A percentile compares a stretch with the other conserved stretches of the same genome.
Evolutionary conservation across 2,797 vertebrate species (phyloP).

Genomic region (Siniperca undulata): DNA sequence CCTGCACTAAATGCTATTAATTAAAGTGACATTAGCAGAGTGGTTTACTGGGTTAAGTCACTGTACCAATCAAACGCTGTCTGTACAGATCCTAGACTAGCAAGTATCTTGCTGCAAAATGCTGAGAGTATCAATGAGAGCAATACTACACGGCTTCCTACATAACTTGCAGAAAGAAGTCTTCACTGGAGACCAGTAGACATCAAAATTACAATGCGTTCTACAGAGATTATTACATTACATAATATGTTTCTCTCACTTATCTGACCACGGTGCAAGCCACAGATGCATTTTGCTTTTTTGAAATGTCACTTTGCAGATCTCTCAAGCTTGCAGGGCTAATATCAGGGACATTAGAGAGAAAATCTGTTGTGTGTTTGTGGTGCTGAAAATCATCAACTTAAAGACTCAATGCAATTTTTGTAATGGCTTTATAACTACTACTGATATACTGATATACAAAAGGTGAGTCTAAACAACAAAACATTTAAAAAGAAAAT

Average conservation of each 20-base stretch:
- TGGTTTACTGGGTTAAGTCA: slow-evolving; percentile 96
- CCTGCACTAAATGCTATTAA: slow-evolving; percentile 97
- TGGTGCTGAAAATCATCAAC: neutral
- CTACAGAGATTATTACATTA: slow-evolving; percentile 17
- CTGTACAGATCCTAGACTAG: slow-evolving; percentile 92
- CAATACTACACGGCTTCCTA: slow-evolving; percentile 72
- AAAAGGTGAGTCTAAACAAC: neutral
- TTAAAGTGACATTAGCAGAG: slow-evolving; percentile 97
- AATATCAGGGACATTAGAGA: slow-evolving; percentile 17
- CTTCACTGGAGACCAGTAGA: slow-evolving; percentile 4
- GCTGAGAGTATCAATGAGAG: slow-evolving; percentile 86
- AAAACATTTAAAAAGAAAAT: neutral
- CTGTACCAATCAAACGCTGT: slow-evolving; percentile 94
- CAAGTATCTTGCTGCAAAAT: slow-evolving; percentile 88
- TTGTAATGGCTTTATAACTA: slow-evolving; percentile 2
- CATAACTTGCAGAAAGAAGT: slow-evolving; percentile 11
- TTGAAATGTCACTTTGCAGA: slow-evolving; percentile 10
- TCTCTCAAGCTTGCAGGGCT: slow-evolving; percentile 7
- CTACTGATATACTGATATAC: neutral
- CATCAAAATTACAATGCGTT: slow-evolving; percentile 31
- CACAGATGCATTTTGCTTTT: slow-evolving; percentile 3
- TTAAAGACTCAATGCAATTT: slow-evolving; percentile 1
- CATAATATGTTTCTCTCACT: slow-evolving; percentile 6
- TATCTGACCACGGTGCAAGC: neutral
- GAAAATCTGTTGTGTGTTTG: neutral